Base-by-base conservation (phyloP, 1,140 invertebrate species). In the Diabrotica virgifera region DNA sequence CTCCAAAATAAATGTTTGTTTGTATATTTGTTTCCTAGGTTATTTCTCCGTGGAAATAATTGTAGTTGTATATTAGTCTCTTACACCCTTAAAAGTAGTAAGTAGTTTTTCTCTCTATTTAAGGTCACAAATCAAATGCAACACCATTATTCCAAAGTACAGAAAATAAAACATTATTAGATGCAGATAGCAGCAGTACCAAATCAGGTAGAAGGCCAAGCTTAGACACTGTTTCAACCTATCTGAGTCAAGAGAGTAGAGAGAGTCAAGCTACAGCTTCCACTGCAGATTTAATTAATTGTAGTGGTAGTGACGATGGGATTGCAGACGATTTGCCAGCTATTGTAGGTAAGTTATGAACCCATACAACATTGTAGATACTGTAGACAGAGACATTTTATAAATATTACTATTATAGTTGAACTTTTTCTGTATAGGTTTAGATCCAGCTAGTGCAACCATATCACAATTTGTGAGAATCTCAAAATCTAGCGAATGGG, bases 191-290 rank as follows among this genome's bases (percentile, higher is more conserved):
- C 52, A 87, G 86, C 66, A 87, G 87, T 74, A 86, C 86, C 67
- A 87, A 88, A 77, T 87, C 88, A 71, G 86, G 89, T 58, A 81
- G 90, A 8, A 82, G 90, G 52, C 90, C 90, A 24, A 93, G 89
- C 77, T 87, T 92, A 13, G 91, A 94, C 78, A 94, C 91, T 14
- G 90, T 94, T 14, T 93, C 91, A 61, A 95, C 92, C 0, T 94
- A 94, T 82, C 83, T 93, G 61, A 93, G 91, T 76, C 90, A 93
- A 72, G 90, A 92, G 77, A 91, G 89, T 81, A 86, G 87, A 74
- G 85, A 87, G 61, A 87, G 85, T 65, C 76, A 78, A 68, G 72
- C 72, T 36, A 78, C 75, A 57, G 78, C 82, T 66, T 83, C 85
- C 4, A 86, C 90, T 11, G 84, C 88, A 64, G 89, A 91, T 81